Base-by-base conservation (phyloP, 2,113 vertebrate species). In the Oreocharis arfaki region DNA sequence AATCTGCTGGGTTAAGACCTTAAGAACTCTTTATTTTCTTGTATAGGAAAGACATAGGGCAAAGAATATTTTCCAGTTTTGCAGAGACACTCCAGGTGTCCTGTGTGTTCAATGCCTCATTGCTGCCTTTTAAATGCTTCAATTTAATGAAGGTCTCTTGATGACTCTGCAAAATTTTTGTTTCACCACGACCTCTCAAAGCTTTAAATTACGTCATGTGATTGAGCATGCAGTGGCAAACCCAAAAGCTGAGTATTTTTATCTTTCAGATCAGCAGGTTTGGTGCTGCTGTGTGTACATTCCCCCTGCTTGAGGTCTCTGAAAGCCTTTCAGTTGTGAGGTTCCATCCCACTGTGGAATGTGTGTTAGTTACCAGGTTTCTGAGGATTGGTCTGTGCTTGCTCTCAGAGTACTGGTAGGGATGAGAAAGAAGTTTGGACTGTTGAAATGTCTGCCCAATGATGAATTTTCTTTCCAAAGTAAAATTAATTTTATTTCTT, bases 271-370 rank as follows among this genome's bases (percentile, higher is more conserved):
- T 46, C 39, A 49, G 13, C 37, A 74, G 35, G 16, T 46, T 81
- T 61, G 56, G 11, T 52, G 4, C 41, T 68, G 7, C 37, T 64
- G 4, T 13, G 39, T 57, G 2, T 18, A 4, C 9, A 12, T 47
- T 75, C 21, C 24, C 7, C 37, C 11, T 91, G 24, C 47, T 14
- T 22, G 30, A 60, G n/a, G 19, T n/a, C 47, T n/a, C 0, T 50
- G 78, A 8, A 22, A 61, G 41, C 49, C 46, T 77, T 90, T 80
- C 13, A 10, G 32, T 23, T 50, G 14, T 3, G 39, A 53, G 46
- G 11, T n/a, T 64, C 11, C 6, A 1, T 67, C 65, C n/a, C 37
- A 1, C 21, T 46, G 1, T 9, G 6, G 18, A 10, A 0, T 12
- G 6, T 59, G 2, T 59, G 46, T 23, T 28, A 3, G 41, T 80